Conservation (phyloP, 2,888 invertebrate genomes). For the Cenopis cana region DNA sequence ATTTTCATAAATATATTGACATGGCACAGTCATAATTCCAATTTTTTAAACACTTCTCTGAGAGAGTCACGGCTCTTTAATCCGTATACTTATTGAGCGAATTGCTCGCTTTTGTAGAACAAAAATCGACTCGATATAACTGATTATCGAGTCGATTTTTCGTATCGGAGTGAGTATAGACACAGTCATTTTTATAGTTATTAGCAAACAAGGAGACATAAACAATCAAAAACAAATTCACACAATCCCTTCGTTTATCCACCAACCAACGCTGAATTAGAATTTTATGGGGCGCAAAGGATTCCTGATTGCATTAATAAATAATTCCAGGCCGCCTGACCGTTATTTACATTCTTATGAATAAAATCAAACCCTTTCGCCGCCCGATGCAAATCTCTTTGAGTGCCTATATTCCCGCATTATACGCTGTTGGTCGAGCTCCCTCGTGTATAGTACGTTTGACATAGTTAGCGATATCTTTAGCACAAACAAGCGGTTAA, state of each 20-base stretch:
- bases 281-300: slow-evolving; percentile 34
- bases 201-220: not conserved
- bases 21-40: too few relatives aligned
- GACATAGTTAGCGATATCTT: not conserved
- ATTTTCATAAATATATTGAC: too few relatives aligned
- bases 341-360: slow-evolving; percentile 39
- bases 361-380: slow-evolving; percentile 38
- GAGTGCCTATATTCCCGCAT: not conserved
- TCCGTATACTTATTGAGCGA: too few relatives aligned
- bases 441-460: not conserved
- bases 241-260: not conserved
- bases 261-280: not conserved
- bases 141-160: too few relatives aligned
- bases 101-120: too few relatives aligned
- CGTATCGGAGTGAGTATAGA: too few relatives aligned
- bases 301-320: slow-evolving; percentile 37
- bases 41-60: too few relatives aligned
- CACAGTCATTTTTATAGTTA: too few relatives aligned
- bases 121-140: too few relatives aligned
- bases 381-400: slow-evolving; percentile 9
- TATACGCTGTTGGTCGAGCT: not conserved
- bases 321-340: slow-evolving; percentile 32
- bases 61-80: too few relatives aligned
- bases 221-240: not conserved
- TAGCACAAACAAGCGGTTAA: not conserved